Evolutionary conservation across 2,113 vertebrate genomes (phyloP).

Genomic region (Chaetodon auriga): DNA sequence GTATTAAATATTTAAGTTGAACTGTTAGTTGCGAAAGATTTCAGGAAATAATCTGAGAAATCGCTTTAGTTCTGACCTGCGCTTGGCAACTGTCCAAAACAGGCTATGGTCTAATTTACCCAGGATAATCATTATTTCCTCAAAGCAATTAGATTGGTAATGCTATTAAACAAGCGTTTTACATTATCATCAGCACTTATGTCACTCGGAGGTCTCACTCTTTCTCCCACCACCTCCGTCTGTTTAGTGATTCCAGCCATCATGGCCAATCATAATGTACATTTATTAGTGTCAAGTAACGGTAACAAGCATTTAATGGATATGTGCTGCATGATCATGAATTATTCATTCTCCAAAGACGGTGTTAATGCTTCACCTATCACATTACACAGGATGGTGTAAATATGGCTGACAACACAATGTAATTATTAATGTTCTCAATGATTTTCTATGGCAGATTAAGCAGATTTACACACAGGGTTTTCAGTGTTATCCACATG

Average conservation of each 20-base stretch:
- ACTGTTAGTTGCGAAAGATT: constrained; percentile 40
- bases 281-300: constrained; percentile 68
- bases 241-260: constrained; percentile 47
- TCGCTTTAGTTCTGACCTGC: constrained; percentile 28
- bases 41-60: constrained; percentile 33
- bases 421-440: constrained; percentile 49
- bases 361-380: constrained; percentile 56
- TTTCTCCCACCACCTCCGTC: neutral
- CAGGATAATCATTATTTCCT: constrained; percentile 45
- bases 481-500: constrained; percentile 37
- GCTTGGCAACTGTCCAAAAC: constrained; percentile 8
- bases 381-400: constrained; percentile 50
- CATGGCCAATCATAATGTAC: constrained; percentile 41
- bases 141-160: constrained; percentile 40
- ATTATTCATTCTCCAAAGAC: constrained; percentile 62
- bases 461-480: constrained; percentile 31
- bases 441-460: constrained; percentile 30
- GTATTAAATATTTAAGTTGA: constrained; percentile 45
- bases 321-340: constrained; percentile 60
- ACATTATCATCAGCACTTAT: constrained; percentile 38
- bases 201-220: constrained; percentile 26
- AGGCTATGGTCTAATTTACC: constrained; percentile 12
- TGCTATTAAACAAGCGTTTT: constrained; percentile 33
- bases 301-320: constrained; percentile 64
- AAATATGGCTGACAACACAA: constrained; percentile 56